Evolutionary conservation across 2,797 vertebrate genomes (phyloP).

Genomic region (Danio aesculapii): DNA sequence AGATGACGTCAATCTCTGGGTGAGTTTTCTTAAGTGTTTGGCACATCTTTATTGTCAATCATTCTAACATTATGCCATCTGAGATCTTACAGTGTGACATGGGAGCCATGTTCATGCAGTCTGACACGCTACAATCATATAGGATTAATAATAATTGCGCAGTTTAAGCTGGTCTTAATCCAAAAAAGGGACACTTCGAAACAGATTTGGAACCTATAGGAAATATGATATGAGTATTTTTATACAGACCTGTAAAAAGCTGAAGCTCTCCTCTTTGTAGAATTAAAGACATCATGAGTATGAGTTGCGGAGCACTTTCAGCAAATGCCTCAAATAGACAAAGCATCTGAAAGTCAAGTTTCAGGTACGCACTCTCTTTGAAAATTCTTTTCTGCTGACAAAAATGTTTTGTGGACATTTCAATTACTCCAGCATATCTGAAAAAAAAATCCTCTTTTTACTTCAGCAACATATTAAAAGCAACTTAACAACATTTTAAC

Average conservation of each 20-base stretch:
- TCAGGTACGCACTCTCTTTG: constrained; percentile 67
- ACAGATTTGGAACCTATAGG: not conserved
- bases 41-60: no score
- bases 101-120: no score
- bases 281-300: constrained; percentile 80
- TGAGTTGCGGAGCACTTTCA: constrained; percentile 89
- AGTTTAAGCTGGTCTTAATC: no score
- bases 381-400: fast-evolving
- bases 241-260: constrained; percentile 75
- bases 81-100: no score
- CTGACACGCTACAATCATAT: no score
- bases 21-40: no score
- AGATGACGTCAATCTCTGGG: no score
- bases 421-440: constrained; percentile 70
- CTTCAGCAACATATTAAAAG: no score
- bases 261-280: constrained; percentile 71
- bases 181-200: no score
- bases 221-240: not conserved
- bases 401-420: constrained; percentile 48
- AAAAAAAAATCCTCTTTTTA: not conserved
- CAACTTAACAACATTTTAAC: no score
- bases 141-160: no score
- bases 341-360: constrained; percentile 88
- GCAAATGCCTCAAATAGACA: constrained; percentile 89
- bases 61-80: no score